Base-by-base conservation (phyloP, 2,888 invertebrate species). In the Cecidostiba fungosa region DNA sequence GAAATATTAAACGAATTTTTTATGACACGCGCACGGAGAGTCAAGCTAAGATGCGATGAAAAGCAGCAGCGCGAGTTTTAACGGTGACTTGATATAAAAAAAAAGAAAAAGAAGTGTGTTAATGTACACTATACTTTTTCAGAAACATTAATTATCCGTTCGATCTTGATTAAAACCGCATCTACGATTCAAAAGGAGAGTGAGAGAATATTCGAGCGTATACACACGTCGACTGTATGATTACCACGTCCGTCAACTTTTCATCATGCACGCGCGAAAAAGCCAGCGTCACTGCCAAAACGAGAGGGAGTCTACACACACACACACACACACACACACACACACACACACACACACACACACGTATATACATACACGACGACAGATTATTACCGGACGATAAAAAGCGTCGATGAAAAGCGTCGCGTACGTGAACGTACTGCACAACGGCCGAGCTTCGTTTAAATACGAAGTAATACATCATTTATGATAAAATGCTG, bases 1-100 rank as follows among this genome's bases (percentile, higher is more conserved):
- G 77, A 85, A 72, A 85, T 79, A 85, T 85, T 79, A 77, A 78
- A 85, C 82, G 79, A 86, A 86, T 85, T 77, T 86, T 86, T 83
- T 69, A 83, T 73, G 74, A 54, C 12, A 43, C 39, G 1, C 19
- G 66, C 79, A 16, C 36, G 23, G 16, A 36, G 62, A n/a, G 26
- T 2, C 12, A 50, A 23, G 19, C 12, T 8, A 70, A 29, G 32
- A 70, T 19, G n/a, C n/a, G 26, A 62, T 47, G 6, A 23, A 29
- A n/a, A 23, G 8, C 16, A 29, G 59, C 10, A 2, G 16, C 19
- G 54, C 19, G 54, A 16, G 3, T 12, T 43, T 43, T 36, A 36
- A 36, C 5, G 36, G 36, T 4, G 32, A 3, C 3, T 32, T 3
- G 32, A 32, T n/a, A 32, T 3, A 3, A 32, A 32, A 32, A 32